phyloP scores from a whole-genome alignment of 2,113 vertebrate species.

The Prochilodus magdalenae region DNA sequence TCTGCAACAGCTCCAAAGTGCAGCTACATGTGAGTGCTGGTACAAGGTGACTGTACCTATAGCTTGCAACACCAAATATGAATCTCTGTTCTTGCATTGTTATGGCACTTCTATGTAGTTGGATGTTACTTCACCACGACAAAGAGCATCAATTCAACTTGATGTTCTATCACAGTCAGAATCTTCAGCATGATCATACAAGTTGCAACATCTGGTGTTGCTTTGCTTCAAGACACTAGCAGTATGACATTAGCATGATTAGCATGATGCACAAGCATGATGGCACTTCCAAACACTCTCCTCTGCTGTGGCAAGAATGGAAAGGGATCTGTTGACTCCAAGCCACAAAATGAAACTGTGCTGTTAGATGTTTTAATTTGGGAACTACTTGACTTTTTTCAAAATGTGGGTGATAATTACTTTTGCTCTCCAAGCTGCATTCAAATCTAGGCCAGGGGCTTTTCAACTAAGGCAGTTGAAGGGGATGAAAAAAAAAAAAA shows the following conservation, averaged over 20 bases:
- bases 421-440: background rate
- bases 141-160: background rate
- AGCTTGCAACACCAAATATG: too few species aligned
- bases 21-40: too few species aligned
- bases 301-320: background rate
- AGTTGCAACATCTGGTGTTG: slow-evolving; percentile 21
- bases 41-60: too few species aligned
- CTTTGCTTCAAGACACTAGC: slow-evolving; percentile 7
- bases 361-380: slow-evolving; percentile 14
- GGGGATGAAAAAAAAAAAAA: background rate
- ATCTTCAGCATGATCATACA: background rate
- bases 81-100: too few species aligned
- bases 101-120: background rate
- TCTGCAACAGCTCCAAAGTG: too few species aligned
- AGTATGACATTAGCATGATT: background rate
- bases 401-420: slow-evolving; percentile 21
- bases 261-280: background rate
- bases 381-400: background rate
- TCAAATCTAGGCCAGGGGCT: background rate
- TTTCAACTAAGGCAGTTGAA: background rate
- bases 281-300: background rate
- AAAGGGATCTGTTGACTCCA: background rate
- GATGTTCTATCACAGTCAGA: too few species aligned
- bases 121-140: background rate
- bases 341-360: background rate